These are phyloP conservation scores for Elmis aenea DNA, from an alignment of 2,888 invertebrate genomes.

Conservation along the genomic window DNA sequence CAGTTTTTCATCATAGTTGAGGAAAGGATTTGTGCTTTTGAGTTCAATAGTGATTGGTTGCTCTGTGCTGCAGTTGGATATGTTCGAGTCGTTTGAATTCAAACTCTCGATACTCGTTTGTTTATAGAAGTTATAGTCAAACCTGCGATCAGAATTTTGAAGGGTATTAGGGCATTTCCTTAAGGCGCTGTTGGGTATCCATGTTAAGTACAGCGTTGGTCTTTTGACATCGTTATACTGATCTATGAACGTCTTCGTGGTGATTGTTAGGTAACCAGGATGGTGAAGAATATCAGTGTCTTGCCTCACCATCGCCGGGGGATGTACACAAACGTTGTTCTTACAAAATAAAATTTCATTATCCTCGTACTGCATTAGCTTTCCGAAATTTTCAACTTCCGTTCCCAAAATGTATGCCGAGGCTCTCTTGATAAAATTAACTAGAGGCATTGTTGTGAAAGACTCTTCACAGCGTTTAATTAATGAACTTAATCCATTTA, in stretches of 20 bases:
- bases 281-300: constrained; percentile 83
- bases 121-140: constrained; percentile 39
- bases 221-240: constrained; percentile 71
- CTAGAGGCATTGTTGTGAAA: constrained; percentile 68
- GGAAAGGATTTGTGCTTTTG: constrained; percentile 48
- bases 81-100: constrained; percentile 39
- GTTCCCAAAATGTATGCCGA: constrained; percentile 74
- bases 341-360: constrained; percentile 86
- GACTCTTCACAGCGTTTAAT: not conserved
- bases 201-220: constrained; percentile 82
- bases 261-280: constrained; percentile 87
- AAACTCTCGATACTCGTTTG: constrained; percentile 43
- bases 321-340: constrained; percentile 97
- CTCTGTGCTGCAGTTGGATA: constrained; percentile 34
- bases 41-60: constrained; percentile 43
- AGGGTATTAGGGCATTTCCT: constrained; percentile 73
- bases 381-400: constrained; percentile 53
- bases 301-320: constrained; percentile 76
- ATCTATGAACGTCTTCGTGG: constrained; percentile 74
- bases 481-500: too few relatives aligned
- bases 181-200: constrained; percentile 91
- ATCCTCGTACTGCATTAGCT: constrained; percentile 66
- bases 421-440: constrained; percentile 70
- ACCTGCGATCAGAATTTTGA: constrained; percentile 39
- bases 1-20: constrained; percentile 42